A percentile compares a stretch with the other conserved stretches of the same genome.
Evolutionary conservation across 2,113 vertebrate genomes (phyloP).

Genomic region (Notiomystis cincta): DNA sequence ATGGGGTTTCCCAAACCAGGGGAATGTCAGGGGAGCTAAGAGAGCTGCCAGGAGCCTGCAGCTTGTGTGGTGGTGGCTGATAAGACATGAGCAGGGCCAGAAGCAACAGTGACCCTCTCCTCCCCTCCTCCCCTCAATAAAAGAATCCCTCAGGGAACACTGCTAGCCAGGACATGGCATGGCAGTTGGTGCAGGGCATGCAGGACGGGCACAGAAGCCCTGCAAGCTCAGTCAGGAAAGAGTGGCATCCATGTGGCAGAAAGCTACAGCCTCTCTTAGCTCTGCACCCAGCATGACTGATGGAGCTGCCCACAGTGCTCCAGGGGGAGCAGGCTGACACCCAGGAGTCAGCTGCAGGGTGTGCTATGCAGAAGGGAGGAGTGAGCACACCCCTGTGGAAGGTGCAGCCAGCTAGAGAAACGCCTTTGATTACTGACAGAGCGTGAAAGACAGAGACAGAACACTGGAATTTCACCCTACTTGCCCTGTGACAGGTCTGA

Average conservation of each 20-base stretch:
- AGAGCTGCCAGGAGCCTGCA: rapidly evolving
- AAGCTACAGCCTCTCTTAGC: background rate
- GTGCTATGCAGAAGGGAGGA: background rate
- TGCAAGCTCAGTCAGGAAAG: background rate
- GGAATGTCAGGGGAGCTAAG: background rate
- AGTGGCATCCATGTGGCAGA: background rate
- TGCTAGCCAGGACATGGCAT: too few relatives aligned
- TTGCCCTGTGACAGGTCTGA: background rate
- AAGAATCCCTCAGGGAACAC: background rate
- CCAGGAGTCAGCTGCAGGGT: too few relatives aligned
- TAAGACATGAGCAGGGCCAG: background rate
- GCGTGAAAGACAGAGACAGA: background rate
- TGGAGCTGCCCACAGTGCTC: background rate
- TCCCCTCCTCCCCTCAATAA: rapidly evolving
- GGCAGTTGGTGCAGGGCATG: background rate
- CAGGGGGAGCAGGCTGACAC: background rate
- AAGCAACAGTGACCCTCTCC: background rate
- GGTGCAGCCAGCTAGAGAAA: background rate
- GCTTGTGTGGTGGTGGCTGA: background rate
- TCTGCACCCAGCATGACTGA: background rate
- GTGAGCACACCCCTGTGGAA: background rate
- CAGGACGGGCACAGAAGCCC: background rate
- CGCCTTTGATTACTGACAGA: background rate
- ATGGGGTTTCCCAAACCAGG: background rate
- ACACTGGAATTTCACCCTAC: background rate